Conservation (phyloP, 2,888 invertebrate species). For the Apamea crenata region DNA sequence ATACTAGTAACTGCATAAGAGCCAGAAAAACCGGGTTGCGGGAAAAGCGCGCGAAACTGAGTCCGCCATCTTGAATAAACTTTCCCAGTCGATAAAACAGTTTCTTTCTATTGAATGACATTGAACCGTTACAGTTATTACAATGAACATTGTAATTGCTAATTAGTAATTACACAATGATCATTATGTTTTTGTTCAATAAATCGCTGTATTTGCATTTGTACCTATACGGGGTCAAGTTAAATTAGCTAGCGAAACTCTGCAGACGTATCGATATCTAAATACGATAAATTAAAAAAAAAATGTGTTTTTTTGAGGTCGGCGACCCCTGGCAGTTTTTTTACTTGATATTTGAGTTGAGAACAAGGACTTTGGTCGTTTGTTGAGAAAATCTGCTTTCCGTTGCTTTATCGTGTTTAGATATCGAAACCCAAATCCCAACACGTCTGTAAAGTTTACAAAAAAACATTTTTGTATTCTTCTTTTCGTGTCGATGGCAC, state of each 20-base stretch:
- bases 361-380: too few species aligned
- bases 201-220: conserved; percentile 30
- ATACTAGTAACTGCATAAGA: conserved; percentile 59
- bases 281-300: too few species aligned
- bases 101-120: conserved; percentile 57
- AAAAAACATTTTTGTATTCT: too few species aligned
- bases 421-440: too few species aligned
- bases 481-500: too few species aligned
- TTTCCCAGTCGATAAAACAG: conserved; percentile 71
- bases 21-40: conserved; percentile 67
- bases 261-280: background rate
- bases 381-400: too few species aligned
- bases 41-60: conserved; percentile 72
- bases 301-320: too few species aligned
- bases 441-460: too few species aligned
- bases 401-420: too few species aligned
- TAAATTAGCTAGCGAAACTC: background rate
- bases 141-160: conserved; percentile 53
- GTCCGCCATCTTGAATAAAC: conserved; percentile 68
- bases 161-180: conserved; percentile 54
- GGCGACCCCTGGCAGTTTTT: too few species aligned
- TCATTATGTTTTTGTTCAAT: conserved; percentile 41
- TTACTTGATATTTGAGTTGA: too few species aligned
- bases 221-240: background rate
- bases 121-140: conserved; percentile 54